These are phyloP conservation scores for Actinia equina DNA, from an alignment of 64 coral and sea anemone species.

Conservation along the genomic window DNA sequence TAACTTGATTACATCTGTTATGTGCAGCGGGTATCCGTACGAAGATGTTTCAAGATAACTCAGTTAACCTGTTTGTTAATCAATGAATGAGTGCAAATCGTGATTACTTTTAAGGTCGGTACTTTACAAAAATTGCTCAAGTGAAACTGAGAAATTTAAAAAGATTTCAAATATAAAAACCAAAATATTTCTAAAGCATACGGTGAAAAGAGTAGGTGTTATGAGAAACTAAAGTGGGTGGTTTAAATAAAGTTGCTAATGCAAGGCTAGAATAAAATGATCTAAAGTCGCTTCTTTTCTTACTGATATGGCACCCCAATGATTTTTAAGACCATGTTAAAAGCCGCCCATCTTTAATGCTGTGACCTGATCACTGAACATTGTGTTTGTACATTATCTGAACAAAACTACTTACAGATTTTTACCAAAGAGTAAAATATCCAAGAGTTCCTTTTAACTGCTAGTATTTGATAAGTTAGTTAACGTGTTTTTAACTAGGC, in stretches of 20 bases:
- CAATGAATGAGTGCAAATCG: background rate
- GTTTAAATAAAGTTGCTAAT: background rate
- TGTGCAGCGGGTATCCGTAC: background rate
- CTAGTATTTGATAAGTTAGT: slow-evolving; percentile 13
- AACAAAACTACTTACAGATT: slow-evolving; percentile 4
- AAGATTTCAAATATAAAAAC: background rate
- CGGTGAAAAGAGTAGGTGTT: background rate
- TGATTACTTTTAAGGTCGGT: background rate
- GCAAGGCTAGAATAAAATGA: background rate
- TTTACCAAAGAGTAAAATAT: background rate
- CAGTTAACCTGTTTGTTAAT: no score
- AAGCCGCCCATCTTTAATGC: background rate
- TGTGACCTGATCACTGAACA: background rate
- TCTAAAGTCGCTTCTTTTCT: background rate
- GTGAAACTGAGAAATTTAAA: background rate
- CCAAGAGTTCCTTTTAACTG: slow-evolving; percentile 3
- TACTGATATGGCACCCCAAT: background rate
- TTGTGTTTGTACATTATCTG: background rate
- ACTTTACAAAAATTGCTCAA: background rate
- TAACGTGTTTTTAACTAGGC: slow-evolving; percentile 12
- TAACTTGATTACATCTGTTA: background rate
- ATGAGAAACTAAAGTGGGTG: background rate
- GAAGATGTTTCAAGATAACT: background rate
- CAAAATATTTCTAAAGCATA: background rate
- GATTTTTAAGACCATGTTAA: background rate